phyloP scores from a whole-genome alignment of 2,888 invertebrate species.

The Drosophila borealis region DNA sequence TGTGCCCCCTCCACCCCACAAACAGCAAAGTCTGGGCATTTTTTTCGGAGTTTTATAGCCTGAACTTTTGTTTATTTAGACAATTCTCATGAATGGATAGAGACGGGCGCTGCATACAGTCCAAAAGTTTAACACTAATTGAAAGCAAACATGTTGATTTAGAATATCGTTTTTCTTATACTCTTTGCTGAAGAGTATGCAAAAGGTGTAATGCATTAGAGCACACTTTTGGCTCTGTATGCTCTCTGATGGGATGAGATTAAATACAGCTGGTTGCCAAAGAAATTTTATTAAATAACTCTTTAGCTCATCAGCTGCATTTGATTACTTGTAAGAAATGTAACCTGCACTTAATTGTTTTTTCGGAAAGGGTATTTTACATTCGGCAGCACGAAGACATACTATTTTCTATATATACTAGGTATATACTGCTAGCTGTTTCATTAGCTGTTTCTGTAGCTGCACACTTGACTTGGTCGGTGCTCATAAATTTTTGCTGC shows the following conservation, averaged over 20 bases:
- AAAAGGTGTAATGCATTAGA: background rate
- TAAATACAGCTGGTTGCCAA: too few relatives aligned
- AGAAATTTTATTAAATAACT: too few relatives aligned
- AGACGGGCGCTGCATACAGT: slow-evolving; percentile 31
- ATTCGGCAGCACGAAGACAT: background rate
- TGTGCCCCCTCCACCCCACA: background rate
- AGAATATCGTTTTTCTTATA: slow-evolving; percentile 22
- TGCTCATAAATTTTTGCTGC: slow-evolving; percentile 46
- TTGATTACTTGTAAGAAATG: too few relatives aligned
- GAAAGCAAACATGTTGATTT: slow-evolving; percentile 71
- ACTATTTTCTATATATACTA: background rate
- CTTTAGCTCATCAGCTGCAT: too few relatives aligned
- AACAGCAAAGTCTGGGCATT: slow-evolving; percentile 45
- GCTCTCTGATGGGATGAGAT: too few relatives aligned
- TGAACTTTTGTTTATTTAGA: slow-evolving; percentile 70
- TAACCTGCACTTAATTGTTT: too few relatives aligned
- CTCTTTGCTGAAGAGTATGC: background rate
- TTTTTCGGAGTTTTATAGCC: slow-evolving; percentile 60
- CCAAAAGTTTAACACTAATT: slow-evolving; percentile 71
- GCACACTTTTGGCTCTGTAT: too few relatives aligned
- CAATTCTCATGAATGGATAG: slow-evolving; percentile 62
- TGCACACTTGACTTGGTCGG: slow-evolving; percentile 31
- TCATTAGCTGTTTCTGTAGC: slow-evolving; percentile 9
- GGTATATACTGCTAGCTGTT: slow-evolving; percentile 8
- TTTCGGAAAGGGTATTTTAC: slow-evolving; percentile 6